A percentile compares a stretch with the other conserved stretches of the same genome.
phyloP scores from a whole-genome alignment of 2,113 vertebrate species.

The Naja naja region DNA sequence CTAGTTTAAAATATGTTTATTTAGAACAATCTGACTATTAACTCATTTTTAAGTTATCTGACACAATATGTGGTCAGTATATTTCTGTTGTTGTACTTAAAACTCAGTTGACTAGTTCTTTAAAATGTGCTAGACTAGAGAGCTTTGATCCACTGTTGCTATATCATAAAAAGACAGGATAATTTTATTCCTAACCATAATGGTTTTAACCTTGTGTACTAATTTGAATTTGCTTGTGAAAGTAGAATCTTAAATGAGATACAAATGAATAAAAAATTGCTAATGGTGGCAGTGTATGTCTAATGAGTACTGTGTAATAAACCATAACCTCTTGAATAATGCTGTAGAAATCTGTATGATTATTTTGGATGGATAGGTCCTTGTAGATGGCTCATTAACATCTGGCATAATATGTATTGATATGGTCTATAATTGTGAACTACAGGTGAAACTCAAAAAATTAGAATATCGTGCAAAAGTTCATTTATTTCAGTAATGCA shows the following conservation, averaged over 20 bases:
- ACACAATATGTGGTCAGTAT: conserved; percentile 36
- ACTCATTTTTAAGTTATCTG: conserved; percentile 57
- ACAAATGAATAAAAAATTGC: conserved; percentile 79
- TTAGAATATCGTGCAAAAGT: too few relatives aligned
- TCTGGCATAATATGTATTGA: conserved; percentile 91
- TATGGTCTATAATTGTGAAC: conserved; percentile 92
- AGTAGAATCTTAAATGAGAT: conserved; percentile 77
- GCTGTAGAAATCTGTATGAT: conserved; percentile 81
- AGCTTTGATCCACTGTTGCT: conserved; percentile 73
- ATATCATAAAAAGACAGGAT: conserved; percentile 70
- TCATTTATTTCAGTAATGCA: too few relatives aligned
- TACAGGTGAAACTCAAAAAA: too few relatives aligned
- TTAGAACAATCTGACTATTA: conserved; percentile 59
- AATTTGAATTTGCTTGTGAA: conserved; percentile 74
- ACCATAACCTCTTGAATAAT: conserved; percentile 84
- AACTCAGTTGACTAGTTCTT: conserved; percentile 63
- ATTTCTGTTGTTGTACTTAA: conserved; percentile 52
- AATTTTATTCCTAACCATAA: conserved; percentile 62
- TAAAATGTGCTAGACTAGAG: conserved; percentile 63
- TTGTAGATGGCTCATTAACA: conserved; percentile 90
- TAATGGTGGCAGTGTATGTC: conserved; percentile 77
- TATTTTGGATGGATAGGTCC: conserved; percentile 84
- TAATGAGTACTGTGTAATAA: conserved; percentile 86
- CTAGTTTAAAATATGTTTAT: conserved; percentile 48
- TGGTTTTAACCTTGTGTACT: conserved; percentile 81